Evolutionary conservation across 2,888 invertebrate species (phyloP), one percentile per base, ranked within the genome.

Genomic region (Hetaerina titia): DNA sequence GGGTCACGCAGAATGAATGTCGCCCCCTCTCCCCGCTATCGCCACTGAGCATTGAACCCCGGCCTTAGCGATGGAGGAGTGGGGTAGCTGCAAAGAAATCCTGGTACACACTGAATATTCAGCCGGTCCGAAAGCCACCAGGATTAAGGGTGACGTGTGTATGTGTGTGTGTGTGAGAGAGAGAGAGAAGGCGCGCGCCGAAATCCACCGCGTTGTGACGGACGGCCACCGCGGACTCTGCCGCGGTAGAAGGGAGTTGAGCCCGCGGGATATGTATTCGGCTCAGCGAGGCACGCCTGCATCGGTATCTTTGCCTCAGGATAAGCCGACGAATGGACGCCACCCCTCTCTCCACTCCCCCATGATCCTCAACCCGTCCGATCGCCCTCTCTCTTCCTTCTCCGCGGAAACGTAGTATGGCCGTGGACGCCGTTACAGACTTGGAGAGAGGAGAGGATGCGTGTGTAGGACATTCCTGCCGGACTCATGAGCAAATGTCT

Each of bases 1-100:
- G 31, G 81, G 81, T 81, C 81, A 81, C 81, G 81, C 81, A 81
- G 81, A 81, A 81, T 81, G 81, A 31, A 81, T 31, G 19, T 31
- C 81, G 45, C 45, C 45, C 45, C 45, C 31, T 22, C 22, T 81
- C 81, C 81, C 22, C 15, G 11, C 81, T 81, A 25, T 81, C 81
- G 31, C 81, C 25, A 11, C 45, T 45, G 81, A 81, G 31, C 81
- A 81, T 81, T 81, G 81, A 81, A 81, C 25, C 25, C 81, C 19
- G 31, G 74, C 81, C 81, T 81, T 13, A 31, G 81, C 8, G 31
- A 13, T 9, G 69, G 69, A 45, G 45, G 45, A 45, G 45, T 45
- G 45, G 45, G 45, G 45, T 45, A 45, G 45, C 45, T 45, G 45
- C 17, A 31, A 81, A 81, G 31, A 31, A 81, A 81, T 31, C 31